Base-by-base conservation (phyloP, 2,888 invertebrate genomes). In the Ceriagrion tenellum region DNA sequence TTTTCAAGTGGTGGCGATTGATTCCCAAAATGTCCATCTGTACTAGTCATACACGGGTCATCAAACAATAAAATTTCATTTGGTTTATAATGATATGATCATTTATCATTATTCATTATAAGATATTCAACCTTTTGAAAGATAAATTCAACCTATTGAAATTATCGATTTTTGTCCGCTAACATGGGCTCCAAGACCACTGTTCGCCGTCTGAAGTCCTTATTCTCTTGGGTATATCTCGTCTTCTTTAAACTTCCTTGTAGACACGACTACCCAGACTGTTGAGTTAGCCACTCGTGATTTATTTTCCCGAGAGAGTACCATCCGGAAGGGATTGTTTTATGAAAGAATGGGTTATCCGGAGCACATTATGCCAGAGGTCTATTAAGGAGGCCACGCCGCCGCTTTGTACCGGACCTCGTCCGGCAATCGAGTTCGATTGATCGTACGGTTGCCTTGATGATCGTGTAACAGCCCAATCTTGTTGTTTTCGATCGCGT, bases 191-290 rank as follows among this genome's bases (percentile, higher is more conserved):
- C n/a, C n/a, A n/a, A n/a, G n/a, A n/a, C n/a, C n/a, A n/a, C n/a
- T n/a, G n/a, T 4, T 47, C 59, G 59, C 2, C 59, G 12, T 13
- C 59, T 59, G 59, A 59, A 59, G 59, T 59, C 12, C n/a, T 0
- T 59, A 20, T 26, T 69, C 69, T 69, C 69, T 26, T 69, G n/a
- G n/a, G n/a, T n/a, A n/a, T n/a, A 69, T 69, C 69, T 4, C 47
- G 23, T 69, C 69, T n/a, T 69, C 69, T 69, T 69, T 69, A n/a
- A 69, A 69, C 69, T 69, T n/a, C n/a, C 69, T n/a, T n/a, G n/a
- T n/a, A 26, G 69, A 69, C 69, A 10, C 8, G 3, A 26, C 8
- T 69, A 3, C 26, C 3, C 4, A 47, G 69, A 69, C n/a, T 23
- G 69, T 47, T 69, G n/a, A n/a, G 26, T 69, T n/a, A 26, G 35